Percentiles rank a stretch among this genome's conserved stretches.
phyloP scores from a whole-genome alignment of 64 coral and sea anemone species.

The Anthopleura sola region DNA sequence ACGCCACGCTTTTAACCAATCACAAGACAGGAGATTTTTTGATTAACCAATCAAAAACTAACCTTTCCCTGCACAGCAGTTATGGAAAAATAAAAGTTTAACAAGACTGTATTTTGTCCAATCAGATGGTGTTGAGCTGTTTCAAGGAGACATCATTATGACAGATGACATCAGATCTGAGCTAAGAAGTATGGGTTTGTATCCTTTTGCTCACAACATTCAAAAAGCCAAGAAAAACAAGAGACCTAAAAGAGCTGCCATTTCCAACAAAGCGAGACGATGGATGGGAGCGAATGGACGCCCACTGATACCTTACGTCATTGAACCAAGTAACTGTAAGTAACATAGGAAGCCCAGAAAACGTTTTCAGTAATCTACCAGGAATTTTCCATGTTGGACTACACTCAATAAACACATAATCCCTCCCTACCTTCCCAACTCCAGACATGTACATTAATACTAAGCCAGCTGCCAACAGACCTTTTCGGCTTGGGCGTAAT shows the following conservation, averaged over 20 bases:
- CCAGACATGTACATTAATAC: too few relatives aligned
- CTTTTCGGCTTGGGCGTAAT: too few relatives aligned
- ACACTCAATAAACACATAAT: too few relatives aligned
- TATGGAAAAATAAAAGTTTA: too few relatives aligned
- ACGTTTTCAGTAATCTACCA: too few relatives aligned
- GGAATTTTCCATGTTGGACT: too few relatives aligned
- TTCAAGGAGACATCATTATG: slow-evolving; percentile 12
- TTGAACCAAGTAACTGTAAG: neutral
- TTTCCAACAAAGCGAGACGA: neutral
- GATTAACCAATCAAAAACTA: too few relatives aligned
- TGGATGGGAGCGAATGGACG: neutral
- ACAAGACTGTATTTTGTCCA: neutral
- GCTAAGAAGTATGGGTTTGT: neutral
- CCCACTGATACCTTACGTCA: neutral
- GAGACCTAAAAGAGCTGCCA: neutral
- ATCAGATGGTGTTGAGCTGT: slow-evolving; percentile 14
- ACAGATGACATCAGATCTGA: slow-evolving; percentile 7
- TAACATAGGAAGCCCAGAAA: neutral
- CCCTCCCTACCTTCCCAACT: too few relatives aligned
- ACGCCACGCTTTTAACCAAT: too few relatives aligned
- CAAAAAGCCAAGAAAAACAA: neutral
- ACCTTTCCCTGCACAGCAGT: too few relatives aligned
- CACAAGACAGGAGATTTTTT: too few relatives aligned
- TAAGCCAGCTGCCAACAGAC: too few relatives aligned
- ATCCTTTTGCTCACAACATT: neutral